These are phyloP conservation scores for Drosophila merina DNA, from an alignment of 2,888 invertebrate species.

Conservation along the genomic window DNA sequence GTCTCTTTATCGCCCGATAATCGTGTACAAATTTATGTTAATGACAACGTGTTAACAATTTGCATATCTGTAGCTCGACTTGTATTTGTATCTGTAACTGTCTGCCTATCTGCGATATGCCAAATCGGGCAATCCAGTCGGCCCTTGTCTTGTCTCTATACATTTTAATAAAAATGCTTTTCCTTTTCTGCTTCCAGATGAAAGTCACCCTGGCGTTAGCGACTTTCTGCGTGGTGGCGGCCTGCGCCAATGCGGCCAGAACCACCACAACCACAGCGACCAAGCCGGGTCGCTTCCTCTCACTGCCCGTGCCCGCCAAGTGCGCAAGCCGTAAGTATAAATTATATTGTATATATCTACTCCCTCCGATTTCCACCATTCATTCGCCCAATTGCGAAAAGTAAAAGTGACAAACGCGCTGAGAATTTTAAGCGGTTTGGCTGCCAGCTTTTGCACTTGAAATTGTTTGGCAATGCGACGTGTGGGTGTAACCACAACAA, in stretches of 20 bases:
- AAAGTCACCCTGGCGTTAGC: slow-evolving; percentile 88
- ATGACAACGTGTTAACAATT: slow-evolving; percentile 50
- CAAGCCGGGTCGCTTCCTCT: slow-evolving; percentile 92
- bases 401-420: slow-evolving; percentile 65
- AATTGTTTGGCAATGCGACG: slow-evolving; percentile 72
- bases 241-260: slow-evolving; percentile 87
- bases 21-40: slow-evolving; percentile 51
- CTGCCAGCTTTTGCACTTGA: slow-evolving; percentile 72
- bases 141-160: background rate
- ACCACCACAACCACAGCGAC: slow-evolving; percentile 86
- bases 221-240: slow-evolving; percentile 85
- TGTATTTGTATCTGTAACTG: background rate
- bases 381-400: slow-evolving; percentile 47
- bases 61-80: slow-evolving; percentile 31
- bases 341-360: background rate
- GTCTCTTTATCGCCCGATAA: slow-evolving; percentile 37
- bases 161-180: background rate
- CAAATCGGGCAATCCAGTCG: slow-evolving; percentile 20
- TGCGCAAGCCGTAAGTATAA: slow-evolving; percentile 92
- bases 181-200: slow-evolving; percentile 86
- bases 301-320: slow-evolving; percentile 92
- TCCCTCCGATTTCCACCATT: background rate
- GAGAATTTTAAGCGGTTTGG: slow-evolving; percentile 57
- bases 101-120: slow-evolving; percentile 12
- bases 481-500: slow-evolving; percentile 53